Conservation (phyloP, 2,113 vertebrate genomes). For the Oncorhynchus tshawytscha region DNA sequence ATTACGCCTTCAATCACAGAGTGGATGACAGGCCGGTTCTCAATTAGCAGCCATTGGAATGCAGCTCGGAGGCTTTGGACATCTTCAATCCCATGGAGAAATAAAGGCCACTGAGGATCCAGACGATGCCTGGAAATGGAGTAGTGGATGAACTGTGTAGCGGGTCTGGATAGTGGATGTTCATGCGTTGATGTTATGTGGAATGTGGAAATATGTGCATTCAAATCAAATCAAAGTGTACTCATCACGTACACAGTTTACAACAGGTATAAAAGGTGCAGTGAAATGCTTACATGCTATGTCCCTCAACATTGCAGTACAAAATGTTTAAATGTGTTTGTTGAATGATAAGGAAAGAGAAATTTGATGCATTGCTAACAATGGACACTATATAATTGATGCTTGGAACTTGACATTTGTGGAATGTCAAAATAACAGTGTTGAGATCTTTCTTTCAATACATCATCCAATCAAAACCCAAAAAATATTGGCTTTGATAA, state of each 20-base stretch:
- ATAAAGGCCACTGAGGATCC: slow-evolving; percentile 37
- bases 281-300: no score
- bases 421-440: neutral
- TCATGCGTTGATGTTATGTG: neutral
- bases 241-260: no score
- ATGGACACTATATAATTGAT: no score
- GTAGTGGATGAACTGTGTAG: neutral
- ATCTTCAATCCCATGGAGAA: slow-evolving; percentile 55
- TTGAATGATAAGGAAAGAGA: neutral
- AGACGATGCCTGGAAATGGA: neutral
- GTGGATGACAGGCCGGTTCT: slow-evolving; percentile 62
- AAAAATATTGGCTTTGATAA: no score
- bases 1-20: slow-evolving; percentile 72
- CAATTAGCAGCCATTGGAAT: slow-evolving; percentile 67
- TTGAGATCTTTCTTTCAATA: neutral
- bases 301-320: no score
- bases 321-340: neutral
- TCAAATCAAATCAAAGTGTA: no score
- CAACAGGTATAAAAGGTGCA: no score
- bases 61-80: slow-evolving; percentile 47
- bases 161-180: neutral
- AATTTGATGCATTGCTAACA: neutral
- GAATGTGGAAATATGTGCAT: neutral
- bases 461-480: neutral
- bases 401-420: neutral